A percentile compares a stretch with the other conserved stretches of the same genome.
These are phyloP conservation scores for Cistogaster globosa DNA, from an alignment of 2,888 invertebrate genomes.

Conservation along the genomic window DNA sequence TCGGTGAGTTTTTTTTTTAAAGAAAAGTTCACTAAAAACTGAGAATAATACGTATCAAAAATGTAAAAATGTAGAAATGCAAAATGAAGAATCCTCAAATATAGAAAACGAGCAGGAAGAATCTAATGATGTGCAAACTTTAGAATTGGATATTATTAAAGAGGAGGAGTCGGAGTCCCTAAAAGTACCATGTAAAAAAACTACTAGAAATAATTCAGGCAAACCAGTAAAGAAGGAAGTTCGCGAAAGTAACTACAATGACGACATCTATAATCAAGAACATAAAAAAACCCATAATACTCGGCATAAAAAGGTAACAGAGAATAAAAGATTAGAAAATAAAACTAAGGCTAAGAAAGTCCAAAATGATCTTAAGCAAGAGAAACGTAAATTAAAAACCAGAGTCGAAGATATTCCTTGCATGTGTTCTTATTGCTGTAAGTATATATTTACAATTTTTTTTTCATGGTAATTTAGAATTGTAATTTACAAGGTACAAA, in stretches of 20 bases:
- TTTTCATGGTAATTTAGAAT: too few species aligned
- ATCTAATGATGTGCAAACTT: neutral
- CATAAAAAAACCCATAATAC: neutral
- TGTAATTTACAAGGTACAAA: too few species aligned
- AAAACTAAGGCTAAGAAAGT: neutral
- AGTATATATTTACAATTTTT: too few species aligned
- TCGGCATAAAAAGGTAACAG: neutral
- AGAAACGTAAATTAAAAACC: neutral
- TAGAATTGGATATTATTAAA: neutral
- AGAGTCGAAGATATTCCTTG: constrained; percentile 23
- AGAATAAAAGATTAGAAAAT: neutral
- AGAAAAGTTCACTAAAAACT: neutral
- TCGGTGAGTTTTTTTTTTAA: neutral
- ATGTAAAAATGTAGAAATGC: neutral
- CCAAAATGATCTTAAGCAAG: neutral
- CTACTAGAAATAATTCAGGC: neutral
- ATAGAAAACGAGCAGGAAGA: neutral
- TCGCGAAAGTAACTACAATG: neutral
- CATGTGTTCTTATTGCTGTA: constrained; percentile 66
- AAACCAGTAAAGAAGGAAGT: too few species aligned
- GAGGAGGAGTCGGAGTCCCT: neutral
- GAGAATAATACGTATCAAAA: neutral
- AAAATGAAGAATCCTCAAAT: neutral
- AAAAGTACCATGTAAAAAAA: neutral
- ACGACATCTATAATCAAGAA: neutral